These are phyloP conservation scores for Leucopsar rothschildi DNA, from an alignment of 2,113 vertebrate species.

Conservation along the genomic window DNA sequence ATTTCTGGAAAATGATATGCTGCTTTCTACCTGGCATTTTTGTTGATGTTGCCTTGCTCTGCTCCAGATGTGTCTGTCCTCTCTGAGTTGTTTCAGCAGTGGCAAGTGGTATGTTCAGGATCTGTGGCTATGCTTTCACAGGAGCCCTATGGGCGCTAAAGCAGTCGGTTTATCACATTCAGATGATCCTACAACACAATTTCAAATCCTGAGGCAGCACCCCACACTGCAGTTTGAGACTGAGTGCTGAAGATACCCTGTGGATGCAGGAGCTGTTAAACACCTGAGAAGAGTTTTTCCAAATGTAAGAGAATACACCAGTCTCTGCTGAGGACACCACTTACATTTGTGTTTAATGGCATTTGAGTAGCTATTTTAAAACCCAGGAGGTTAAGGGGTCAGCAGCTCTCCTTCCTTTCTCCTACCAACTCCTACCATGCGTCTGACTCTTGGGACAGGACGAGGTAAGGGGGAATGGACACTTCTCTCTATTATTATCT, in stretches of 20 bases:
- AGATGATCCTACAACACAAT: background rate
- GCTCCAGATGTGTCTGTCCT: background rate
- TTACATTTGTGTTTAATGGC: background rate
- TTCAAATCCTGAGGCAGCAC: background rate
- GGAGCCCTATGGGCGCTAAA: background rate
- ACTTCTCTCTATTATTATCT: background rate
- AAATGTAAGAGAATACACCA: background rate
- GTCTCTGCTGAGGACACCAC: background rate
- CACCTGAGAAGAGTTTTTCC: background rate
- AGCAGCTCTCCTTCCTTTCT: background rate
- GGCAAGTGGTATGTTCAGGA: background rate
- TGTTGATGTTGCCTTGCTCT: background rate
- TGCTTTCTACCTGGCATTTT: conserved; percentile 2
- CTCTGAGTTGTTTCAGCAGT: background rate
- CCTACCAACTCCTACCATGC: background rate
- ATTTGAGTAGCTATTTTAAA: background rate
- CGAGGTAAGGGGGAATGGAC: background rate
- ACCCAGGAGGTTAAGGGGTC: background rate
- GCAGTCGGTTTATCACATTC: background rate
- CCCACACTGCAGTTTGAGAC: background rate
- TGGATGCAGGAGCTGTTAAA: background rate
- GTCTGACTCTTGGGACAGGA: background rate
- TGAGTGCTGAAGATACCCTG: background rate
- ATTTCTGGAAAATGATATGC: conserved; percentile 17
- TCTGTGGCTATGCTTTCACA: background rate